These are phyloP conservation scores for Fissipunctia ypsillon DNA, from an alignment of 2,888 invertebrate genomes.

Conservation along the genomic window DNA sequence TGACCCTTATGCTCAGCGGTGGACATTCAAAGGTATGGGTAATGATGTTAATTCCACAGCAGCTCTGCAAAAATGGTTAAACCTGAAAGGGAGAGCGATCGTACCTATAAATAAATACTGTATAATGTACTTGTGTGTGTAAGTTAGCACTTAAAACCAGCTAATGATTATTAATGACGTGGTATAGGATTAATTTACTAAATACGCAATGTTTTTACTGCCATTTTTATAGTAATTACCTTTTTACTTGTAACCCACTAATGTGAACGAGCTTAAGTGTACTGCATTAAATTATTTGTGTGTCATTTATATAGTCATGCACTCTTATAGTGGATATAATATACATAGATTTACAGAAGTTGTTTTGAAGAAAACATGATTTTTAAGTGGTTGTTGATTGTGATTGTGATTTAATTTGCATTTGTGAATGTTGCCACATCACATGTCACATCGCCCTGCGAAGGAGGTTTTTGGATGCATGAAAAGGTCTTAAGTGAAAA, in stretches of 20 bases:
- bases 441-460: no score
- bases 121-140: conserved; percentile 35
- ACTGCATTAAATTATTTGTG: conserved; percentile 37
- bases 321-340: background rate
- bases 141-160: conserved; percentile 54
- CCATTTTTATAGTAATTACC: conserved; percentile 61
- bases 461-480: background rate
- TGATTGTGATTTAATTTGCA: background rate
- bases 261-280: conserved; percentile 52
- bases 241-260: conserved; percentile 58
- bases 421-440: background rate
- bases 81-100: conserved; percentile 18
- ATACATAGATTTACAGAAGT: background rate
- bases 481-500: background rate
- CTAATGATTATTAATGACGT: conserved; percentile 65
- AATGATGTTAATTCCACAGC: conserved; percentile 6
- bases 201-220: conserved; percentile 61
- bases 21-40: background rate
- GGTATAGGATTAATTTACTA: conserved; percentile 59
- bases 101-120: conserved; percentile 41
- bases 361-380: background rate
- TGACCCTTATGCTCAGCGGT: background rate
- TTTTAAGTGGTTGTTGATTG: background rate
- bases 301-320: background rate
- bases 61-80: conserved; percentile 14